Conservation (phyloP, 1,140 invertebrate species). For the Proctacanthus coquilletti region DNA sequence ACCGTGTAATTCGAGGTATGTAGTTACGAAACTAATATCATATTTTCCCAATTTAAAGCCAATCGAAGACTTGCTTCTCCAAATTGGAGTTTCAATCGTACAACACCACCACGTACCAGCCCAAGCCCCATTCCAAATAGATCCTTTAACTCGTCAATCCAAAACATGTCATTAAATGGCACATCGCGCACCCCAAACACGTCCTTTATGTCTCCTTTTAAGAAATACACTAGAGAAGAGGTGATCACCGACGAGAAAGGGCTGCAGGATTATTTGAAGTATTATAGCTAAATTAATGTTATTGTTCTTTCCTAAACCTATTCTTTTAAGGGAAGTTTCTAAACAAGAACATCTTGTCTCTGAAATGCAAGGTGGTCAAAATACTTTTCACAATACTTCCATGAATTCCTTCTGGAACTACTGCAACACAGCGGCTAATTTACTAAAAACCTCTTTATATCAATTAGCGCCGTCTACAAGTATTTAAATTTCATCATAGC, state of each 20-base stretch:
- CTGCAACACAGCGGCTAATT: conserved; percentile 22
- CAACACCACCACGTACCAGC: conserved; percentile 15
- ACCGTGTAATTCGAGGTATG: no score
- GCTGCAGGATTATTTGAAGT: conserved; percentile 30
- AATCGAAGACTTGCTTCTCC: conserved; percentile 6
- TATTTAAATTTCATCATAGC: no score
- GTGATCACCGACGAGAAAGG: conserved; percentile 30
- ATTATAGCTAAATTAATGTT: not conserved
- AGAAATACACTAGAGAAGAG: conserved; percentile 21
- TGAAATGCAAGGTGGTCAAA: conserved; percentile 11
- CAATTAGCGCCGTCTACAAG: conserved; percentile 18
- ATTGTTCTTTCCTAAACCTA: conserved; percentile 1
- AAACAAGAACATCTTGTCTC: conserved; percentile 14
- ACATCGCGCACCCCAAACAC: conserved; percentile 16
- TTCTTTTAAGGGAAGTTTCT: conserved; percentile 11
- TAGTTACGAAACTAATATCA: no score
- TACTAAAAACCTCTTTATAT: conserved; percentile 23
- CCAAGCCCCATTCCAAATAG: conserved; percentile 13
- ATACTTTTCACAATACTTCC: conserved; percentile 11
- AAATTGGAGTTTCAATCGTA: conserved; percentile 10
- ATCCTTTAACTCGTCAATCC: conserved; percentile 13
- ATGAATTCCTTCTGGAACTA: conserved; percentile 28
- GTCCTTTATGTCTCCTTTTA: conserved; percentile 20
- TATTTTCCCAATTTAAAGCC: no score
- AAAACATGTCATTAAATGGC: conserved; percentile 14